phyloP scores from a whole-genome alignment of 2,888 invertebrate species.

The Pogonocherus hispidulus region DNA sequence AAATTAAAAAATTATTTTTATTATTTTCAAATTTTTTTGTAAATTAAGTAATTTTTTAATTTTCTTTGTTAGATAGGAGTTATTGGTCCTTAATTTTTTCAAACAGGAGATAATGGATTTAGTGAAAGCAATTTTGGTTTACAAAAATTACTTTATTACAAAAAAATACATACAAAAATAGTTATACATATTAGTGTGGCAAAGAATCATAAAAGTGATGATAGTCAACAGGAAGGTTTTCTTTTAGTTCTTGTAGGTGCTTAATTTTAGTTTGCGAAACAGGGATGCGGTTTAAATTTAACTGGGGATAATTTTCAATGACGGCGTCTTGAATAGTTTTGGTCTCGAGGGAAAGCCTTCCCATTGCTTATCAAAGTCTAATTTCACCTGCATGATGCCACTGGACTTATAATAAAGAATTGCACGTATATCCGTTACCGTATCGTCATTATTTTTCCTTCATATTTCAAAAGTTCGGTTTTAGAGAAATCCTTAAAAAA shows the following conservation, averaged over 20 bases:
- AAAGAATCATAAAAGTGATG: constrained; percentile 10
- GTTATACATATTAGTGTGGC: constrained; percentile 1
- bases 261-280: neutral
- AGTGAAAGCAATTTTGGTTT: no score
- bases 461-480: neutral
- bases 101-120: no score
- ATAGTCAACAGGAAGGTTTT: neutral
- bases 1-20: no score
- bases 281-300: constrained; percentile 7
- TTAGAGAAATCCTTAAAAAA: constrained; percentile 8
- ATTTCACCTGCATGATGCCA: constrained; percentile 9
- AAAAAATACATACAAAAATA: no score
- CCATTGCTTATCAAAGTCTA: constrained; percentile 13
- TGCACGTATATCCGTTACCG: constrained; percentile 4
- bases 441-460: neutral
- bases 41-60: no score
- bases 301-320: constrained; percentile 6
- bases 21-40: no score
- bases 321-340: constrained; percentile 4
- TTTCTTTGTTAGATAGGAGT: no score
- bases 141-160: no score
- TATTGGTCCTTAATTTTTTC: no score
- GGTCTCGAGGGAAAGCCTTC: constrained; percentile 1
- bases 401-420: neutral
- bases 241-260: neutral